These are phyloP conservation scores for Brachionus sp. DNA, from an alignment of 1,140 invertebrate genomes.

Conservation along the genomic window DNA sequence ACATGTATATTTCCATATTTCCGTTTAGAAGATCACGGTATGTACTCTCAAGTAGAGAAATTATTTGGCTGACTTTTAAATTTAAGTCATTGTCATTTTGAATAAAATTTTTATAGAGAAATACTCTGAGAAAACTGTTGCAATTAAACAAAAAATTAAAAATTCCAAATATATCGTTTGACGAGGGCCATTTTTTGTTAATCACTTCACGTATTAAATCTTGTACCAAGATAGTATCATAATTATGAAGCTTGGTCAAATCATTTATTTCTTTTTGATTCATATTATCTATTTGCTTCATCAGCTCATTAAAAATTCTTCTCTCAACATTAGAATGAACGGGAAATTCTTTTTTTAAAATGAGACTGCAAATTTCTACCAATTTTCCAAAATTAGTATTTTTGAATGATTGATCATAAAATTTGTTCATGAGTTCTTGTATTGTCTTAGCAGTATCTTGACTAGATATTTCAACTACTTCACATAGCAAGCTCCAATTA, in stretches of 20 bases:
- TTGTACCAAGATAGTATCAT: neutral
- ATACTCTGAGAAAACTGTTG: neutral
- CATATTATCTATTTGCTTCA: neutral
- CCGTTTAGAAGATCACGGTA: neutral
- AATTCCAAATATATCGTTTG: neutral
- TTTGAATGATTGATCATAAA: neutral
- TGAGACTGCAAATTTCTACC: neutral
- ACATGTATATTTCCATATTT: neutral
- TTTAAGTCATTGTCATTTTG: neutral
- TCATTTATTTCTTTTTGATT: neutral
- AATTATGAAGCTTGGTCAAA: neutral
- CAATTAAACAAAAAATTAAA: conserved; percentile 20
- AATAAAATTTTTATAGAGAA: neutral
- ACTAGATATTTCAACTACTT: neutral
- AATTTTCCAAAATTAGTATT: neutral
- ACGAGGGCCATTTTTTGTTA: neutral
- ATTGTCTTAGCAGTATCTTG: neutral
- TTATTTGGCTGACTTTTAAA: neutral
- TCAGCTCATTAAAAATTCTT: neutral
- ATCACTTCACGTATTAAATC: neutral
- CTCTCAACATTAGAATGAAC: neutral
- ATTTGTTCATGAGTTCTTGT: neutral
- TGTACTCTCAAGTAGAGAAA: neutral
- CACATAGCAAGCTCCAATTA: neutral
- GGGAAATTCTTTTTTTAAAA: neutral